Evolutionary conservation across 2,888 invertebrate species (phyloP).

Genomic region (Seira ritae): DNA sequence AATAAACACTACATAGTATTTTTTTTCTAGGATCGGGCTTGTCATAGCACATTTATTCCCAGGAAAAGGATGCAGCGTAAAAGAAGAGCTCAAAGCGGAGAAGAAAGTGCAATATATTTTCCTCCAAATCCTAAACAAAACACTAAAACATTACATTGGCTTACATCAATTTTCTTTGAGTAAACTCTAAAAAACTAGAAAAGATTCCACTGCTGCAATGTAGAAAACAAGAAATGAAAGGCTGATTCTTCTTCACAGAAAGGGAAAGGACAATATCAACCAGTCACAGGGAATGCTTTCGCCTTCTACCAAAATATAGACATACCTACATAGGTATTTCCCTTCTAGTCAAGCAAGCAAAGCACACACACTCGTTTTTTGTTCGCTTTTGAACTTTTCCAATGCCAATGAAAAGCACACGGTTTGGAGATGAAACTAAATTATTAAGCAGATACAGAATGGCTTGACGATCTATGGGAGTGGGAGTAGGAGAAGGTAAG

Average conservation of each 20-base stretch:
- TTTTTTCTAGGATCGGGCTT: not conserved
- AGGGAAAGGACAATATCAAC: not conserved
- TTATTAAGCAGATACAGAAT: constrained; percentile 36
- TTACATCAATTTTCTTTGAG: constrained; percentile 43
- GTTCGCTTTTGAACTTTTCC: not conserved
- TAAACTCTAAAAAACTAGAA: constrained; percentile 35
- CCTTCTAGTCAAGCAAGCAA: not conserved
- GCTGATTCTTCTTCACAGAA: not conserved
- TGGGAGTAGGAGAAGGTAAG: not conserved
- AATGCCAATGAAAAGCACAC: not conserved
- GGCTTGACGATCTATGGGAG: not conserved
- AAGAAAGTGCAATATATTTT: constrained; percentile 42
- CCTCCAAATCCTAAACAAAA: constrained; percentile 42
- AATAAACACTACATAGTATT: not conserved
- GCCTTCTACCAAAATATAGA: not conserved
- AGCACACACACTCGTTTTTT: not conserved
- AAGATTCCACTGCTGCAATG: constrained; percentile 4
- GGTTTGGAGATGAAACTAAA: constrained; percentile 24
- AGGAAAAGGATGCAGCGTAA: not conserved
- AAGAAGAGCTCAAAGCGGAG: constrained; percentile 26
- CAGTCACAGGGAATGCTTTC: no score
- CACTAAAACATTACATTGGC: constrained; percentile 41
- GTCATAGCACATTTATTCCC: not conserved
- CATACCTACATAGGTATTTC: not conserved
- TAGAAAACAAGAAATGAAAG: constrained; percentile 25